Evolutionary conservation across 2,113 vertebrate genomes (phyloP), one percentile per base, ranked within the genome.

Genomic region (Rhynchopsitta pachyrhyncha): DNA sequence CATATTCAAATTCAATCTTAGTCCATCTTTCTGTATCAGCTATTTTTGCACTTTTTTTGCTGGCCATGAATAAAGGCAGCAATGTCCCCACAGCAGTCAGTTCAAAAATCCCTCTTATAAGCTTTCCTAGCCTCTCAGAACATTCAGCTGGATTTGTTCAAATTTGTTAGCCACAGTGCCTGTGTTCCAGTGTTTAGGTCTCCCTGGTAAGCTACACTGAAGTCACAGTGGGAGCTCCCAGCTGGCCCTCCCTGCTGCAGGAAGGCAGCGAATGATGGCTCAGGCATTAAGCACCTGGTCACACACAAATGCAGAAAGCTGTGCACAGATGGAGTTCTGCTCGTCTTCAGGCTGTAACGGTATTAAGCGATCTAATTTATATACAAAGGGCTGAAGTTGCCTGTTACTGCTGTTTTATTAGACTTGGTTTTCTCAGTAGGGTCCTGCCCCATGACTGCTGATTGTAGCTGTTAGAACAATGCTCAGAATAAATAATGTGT

Each of bases 361-460:
- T 37, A 42, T 68, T 93, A 87, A 92, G 33, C 1, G 7, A 89
- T 69, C n/a, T 85, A 74, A 92, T 95, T 95, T 93, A 85, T 90
- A 73, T 62, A 95, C 67, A 69, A 49, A 59, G 41, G 62, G 53
- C 25, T 94, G 92, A 82, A 94, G 89, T 63, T 88, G 59, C 49
- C 92, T 95, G 82, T 90, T 95, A 86, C 59, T 91, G 90, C 87
- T 94, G 67, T 93, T 96, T 90, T 95, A 93, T 95, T 94, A 77
- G 87, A n/a, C 87, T 85, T 85, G 18, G 37, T 93, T 97, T 95
- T 93, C 90, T 94, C 93, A 87, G 87, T 91, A 82, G 93, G 67
- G 31, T 95, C 78, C 92, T 97, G 93, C 70, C 76, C 90, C 82
- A 24, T 77, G 87, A 35, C 82, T 95, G 49, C 13, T 46, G 53